A percentile compares a stretch with the other conserved stretches of the same genome.
Conservation (phyloP, 2,888 invertebrate genomes). For the Lypha dubia region DNA sequence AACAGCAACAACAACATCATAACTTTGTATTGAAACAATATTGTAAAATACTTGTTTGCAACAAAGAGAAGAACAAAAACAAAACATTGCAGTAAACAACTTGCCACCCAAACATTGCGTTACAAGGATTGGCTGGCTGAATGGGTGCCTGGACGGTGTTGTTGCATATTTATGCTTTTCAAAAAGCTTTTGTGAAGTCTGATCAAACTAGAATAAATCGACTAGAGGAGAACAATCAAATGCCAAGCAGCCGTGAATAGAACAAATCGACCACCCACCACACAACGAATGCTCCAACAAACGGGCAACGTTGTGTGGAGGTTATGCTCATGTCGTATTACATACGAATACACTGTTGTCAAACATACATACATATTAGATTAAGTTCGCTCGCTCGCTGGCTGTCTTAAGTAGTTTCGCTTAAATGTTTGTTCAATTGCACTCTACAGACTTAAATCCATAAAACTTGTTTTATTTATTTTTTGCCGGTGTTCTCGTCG, state of each 20-base stretch:
- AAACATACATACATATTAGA: constrained; percentile 63
- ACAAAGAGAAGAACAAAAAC: constrained; percentile 2
- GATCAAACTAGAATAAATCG: constrained; percentile 70
- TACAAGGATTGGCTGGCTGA: constrained; percentile 51
- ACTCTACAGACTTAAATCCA: constrained; percentile 29
- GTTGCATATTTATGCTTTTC: neutral
- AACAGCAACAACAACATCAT: constrained; percentile 39
- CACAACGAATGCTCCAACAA: constrained; percentile 52
- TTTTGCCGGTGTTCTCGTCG: neutral
- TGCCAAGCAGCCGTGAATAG: constrained; percentile 40
- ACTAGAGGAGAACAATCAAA: constrained; percentile 48
- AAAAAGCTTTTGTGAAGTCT: constrained; percentile 60
- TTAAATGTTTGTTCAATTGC: constrained; percentile 57
- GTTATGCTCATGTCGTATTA: constrained; percentile 58
- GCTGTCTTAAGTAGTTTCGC: constrained; percentile 59
- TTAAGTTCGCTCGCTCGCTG: constrained; percentile 18
- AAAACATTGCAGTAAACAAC: constrained; percentile 27
- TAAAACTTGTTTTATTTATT: constrained; percentile 42
- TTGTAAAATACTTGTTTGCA: constrained; percentile 56
- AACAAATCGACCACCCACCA: constrained; percentile 78
- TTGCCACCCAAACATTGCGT: constrained; percentile 67
- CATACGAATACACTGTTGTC: constrained; percentile 52
- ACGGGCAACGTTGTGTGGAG: constrained; percentile 72
- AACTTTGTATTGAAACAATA: constrained; percentile 37
- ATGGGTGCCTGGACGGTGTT: too few species aligned